Evolutionary conservation across 2,113 vertebrate species (phyloP).

Genomic region (Cavia porcellus): DNA sequence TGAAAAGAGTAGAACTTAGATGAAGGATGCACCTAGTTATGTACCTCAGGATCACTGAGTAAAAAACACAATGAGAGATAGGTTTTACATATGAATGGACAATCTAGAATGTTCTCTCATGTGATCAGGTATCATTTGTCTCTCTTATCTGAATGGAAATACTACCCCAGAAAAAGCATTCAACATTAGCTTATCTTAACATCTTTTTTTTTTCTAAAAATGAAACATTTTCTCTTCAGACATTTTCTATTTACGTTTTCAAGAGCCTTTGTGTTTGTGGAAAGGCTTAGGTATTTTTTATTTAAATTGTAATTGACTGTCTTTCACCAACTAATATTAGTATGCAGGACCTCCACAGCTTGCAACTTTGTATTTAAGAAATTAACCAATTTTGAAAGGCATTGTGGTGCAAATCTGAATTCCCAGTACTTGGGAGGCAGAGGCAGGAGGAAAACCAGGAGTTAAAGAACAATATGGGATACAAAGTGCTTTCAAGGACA

Average conservation of each 20-base stretch:
- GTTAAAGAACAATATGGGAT: too few species aligned
- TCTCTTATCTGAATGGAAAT: background rate
- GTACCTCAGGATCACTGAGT: background rate
- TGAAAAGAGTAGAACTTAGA: background rate
- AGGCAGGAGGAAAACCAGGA: too few species aligned
- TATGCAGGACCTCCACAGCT: background rate
- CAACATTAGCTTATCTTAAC: background rate
- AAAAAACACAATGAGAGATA: background rate
- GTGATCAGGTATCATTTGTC: background rate
- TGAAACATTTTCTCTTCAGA: background rate
- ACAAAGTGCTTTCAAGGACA: too few species aligned
- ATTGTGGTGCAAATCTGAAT: too few species aligned
- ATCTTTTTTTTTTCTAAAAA: background rate
- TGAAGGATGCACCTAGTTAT: background rate
- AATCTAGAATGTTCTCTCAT: background rate
- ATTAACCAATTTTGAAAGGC: background rate
- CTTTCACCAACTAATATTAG: background rate
- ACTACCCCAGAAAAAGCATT: background rate
- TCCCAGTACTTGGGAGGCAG: too few species aligned
- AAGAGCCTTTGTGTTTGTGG: background rate
- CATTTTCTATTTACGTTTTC: background rate
- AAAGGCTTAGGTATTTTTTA: background rate
- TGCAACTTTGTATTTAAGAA: constrained; percentile 37
- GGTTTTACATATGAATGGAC: constrained; percentile 42
- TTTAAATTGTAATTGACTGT: background rate